Evolutionary conservation across 2,113 vertebrate species (phyloP).

Genomic region (Peromyscus leucopus): DNA sequence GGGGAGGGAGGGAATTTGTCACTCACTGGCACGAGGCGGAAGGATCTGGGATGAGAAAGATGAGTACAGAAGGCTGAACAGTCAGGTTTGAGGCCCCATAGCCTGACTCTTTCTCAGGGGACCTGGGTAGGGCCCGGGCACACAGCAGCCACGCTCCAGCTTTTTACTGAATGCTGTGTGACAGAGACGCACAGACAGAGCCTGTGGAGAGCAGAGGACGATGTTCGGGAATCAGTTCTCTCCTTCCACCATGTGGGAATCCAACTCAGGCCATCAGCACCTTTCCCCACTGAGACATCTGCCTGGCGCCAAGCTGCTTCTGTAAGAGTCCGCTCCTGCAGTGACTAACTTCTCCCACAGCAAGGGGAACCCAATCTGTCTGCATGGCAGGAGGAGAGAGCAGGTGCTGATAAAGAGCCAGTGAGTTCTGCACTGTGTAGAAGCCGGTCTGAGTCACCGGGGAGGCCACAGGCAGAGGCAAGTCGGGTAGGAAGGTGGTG

Average conservation of each 20-base stretch:
- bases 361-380: neutral
- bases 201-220: neutral
- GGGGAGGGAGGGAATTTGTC: neutral
- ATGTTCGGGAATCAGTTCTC: neutral
- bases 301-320: neutral
- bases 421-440: fast-evolving
- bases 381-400: neutral
- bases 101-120: neutral
- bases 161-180: neutral
- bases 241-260: neutral
- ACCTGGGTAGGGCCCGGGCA: neutral
- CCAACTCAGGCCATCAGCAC: neutral
- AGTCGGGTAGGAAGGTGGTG: neutral
- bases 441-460: neutral
- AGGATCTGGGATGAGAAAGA: neutral
- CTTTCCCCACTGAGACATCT: neutral
- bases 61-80: no score
- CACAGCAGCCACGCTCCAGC: neutral
- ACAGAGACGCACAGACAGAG: no score
- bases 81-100: fast-evolving
- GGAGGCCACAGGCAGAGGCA: neutral
- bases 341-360: neutral
- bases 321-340: neutral
- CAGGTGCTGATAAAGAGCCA: fast-evolving
- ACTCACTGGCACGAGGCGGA: fast-evolving